Evolutionary conservation across 2,113 vertebrate genomes (phyloP).

Genomic region (Sula dactylatra): DNA sequence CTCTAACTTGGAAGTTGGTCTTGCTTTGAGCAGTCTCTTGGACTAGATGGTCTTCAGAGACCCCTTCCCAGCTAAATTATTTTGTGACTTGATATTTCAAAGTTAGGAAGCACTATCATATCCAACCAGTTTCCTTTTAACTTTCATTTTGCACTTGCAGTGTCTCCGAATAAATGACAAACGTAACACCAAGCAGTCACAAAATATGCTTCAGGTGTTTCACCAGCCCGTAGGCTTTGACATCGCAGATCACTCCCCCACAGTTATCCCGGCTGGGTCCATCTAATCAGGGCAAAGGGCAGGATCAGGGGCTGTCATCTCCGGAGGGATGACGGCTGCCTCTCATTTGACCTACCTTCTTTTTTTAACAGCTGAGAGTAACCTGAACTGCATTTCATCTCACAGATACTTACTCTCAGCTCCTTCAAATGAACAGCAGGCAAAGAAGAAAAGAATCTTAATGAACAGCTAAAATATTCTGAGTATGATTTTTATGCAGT

Average conservation of each 20-base stretch:
- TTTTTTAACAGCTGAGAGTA: conserved; percentile 43
- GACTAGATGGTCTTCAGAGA: neutral
- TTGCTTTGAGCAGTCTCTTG: neutral
- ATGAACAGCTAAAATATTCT: neutral
- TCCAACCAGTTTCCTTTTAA: neutral
- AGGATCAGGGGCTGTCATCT: conserved; percentile 6
- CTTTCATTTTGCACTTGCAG: neutral
- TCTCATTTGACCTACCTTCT: conserved; percentile 26
- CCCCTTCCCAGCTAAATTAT: neutral
- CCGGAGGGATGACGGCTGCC: neutral
- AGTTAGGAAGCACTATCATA: neutral
- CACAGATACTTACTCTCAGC: neutral
- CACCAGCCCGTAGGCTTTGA: neutral
- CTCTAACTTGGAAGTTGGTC: neutral
- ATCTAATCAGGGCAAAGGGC: neutral
- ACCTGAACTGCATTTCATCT: neutral
- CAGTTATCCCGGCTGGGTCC: neutral
- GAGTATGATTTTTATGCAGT: neutral
- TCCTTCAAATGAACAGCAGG: neutral
- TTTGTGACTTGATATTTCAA: neutral
- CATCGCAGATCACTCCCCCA: neutral
- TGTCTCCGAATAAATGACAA: neutral
- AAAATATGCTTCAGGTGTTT: neutral
- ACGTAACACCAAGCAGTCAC: neutral
- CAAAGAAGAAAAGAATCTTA: neutral